Base-by-base conservation (phyloP, 2,888 invertebrate species). In the Orthonevra nobilis region DNA sequence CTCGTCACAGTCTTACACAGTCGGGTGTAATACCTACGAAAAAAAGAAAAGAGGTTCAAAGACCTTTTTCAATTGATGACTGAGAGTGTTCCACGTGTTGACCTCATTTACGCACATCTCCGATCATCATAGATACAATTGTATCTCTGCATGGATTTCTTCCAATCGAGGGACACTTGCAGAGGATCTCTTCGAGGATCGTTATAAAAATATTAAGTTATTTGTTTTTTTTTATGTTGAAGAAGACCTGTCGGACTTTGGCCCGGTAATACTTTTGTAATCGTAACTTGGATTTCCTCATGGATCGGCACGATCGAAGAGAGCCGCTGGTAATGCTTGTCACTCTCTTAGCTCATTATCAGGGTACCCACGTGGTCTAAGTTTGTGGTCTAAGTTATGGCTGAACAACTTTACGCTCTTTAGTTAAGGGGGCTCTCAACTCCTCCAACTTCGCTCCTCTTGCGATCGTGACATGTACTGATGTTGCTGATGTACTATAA, bases 71-170 rank as follows among this genome's bases (percentile, higher is more conserved):
- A 70, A 46, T 52, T 48, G 32, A 9, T 40, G 36, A 15, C 50
- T 58, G 32, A 72, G 64, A 54, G 40, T 73, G 56, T 52, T 79
- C 54, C 79, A 73, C 66, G 73, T 79, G 73, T 17, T 79, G 79
- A 79, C 79, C 79, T 56, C 66, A 73, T 79, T 73, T 12, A 23
- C 10, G 63, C n/a, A n/a, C n/a, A n/a, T n/a, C n/a, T n/a, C n/a
- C n/a, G n/a, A n/a, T n/a, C n/a, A n/a, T n/a, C 32, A 23, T 12
- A 30, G 32, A 32, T 32, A 32, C n/a, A 32, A 32, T 12, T 58
- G 32, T 36, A 34, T n/a, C 23, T 44, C 5, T 10, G 6, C 17
- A n/a, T 50, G 1, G 7, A 14, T 32, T 9, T 32, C n/a, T n/a
- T n/a, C n/a, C 3, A n/a, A 32, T 10, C 4, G 32, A 32, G 10